Conservation (phyloP, 1,140 invertebrate genomes). For the Drosophila takahashii region DNA sequence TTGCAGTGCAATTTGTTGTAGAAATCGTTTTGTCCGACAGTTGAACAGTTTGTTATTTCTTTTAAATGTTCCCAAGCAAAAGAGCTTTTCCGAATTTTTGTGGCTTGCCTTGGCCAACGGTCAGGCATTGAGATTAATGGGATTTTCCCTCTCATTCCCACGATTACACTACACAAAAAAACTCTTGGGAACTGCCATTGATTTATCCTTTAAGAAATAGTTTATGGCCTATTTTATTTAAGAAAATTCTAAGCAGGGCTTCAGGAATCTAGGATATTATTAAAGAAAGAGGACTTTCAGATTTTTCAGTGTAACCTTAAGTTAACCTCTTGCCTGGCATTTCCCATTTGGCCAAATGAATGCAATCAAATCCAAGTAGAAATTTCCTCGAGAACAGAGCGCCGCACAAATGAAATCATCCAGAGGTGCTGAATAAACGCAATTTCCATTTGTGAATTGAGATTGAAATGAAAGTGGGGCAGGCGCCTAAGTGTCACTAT, state of each 20-base stretch:
- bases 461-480: slow-evolving; percentile 68
- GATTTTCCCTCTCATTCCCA: not conserved
- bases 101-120: slow-evolving; percentile 63
- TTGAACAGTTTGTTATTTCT: slow-evolving; percentile 84
- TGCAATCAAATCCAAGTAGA: slow-evolving; percentile 32
- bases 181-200: not conserved
- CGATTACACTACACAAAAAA: not conserved
- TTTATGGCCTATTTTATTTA: not conserved
- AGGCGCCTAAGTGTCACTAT: slow-evolving; percentile 72
- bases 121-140: slow-evolving; percentile 55
- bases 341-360: slow-evolving; percentile 62
- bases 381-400: slow-evolving; percentile 11
- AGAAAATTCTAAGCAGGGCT: not conserved
- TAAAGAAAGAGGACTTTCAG: too few relatives aligned
- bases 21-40: slow-evolving; percentile 84
- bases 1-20: slow-evolving; percentile 84
- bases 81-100: slow-evolving; percentile 78
- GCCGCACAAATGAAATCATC: slow-evolving; percentile 3
- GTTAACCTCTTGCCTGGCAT: slow-evolving; percentile 5
- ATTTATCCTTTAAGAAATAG: not conserved
- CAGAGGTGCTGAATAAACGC: slow-evolving; percentile 6
- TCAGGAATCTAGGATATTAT: too few relatives aligned
- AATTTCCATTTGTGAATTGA: slow-evolving; percentile 65
- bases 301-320: slow-evolving; percentile 2
- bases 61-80: slow-evolving; percentile 78